phyloP scores from a whole-genome alignment of 2,888 invertebrate species.

The Nemoura dubitans region DNA sequence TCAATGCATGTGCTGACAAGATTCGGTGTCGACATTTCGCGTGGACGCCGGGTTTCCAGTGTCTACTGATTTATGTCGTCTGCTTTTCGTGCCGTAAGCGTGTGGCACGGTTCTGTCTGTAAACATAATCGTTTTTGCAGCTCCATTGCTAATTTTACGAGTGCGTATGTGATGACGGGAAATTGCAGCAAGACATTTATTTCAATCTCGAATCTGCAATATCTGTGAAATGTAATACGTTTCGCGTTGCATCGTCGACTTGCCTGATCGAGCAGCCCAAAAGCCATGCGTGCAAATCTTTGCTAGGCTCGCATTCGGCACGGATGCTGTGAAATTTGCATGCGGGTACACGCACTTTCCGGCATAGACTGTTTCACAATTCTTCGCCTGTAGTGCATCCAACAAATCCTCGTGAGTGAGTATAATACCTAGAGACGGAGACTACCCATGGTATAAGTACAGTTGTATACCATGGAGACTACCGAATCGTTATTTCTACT shows the following conservation, averaged over 20 bases:
- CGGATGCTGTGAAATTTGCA: background rate
- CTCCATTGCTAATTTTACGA: background rate
- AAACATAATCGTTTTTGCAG: background rate
- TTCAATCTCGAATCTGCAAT: background rate
- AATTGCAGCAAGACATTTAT: background rate
- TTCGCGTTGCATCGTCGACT: background rate
- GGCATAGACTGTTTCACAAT: background rate
- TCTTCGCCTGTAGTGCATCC: background rate
- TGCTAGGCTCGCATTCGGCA: background rate
- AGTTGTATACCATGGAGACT: too few species aligned
- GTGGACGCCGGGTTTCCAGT: background rate
- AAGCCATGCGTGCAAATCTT: background rate
- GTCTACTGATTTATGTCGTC: background rate
- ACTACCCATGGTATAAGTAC: too few species aligned
- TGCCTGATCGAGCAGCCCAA: background rate
- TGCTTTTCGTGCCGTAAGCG: background rate
- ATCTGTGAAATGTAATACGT: background rate
- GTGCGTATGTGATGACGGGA: conserved; percentile 2
- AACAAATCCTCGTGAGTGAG: background rate
- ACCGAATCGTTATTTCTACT: too few species aligned
- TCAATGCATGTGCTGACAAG: too few species aligned
- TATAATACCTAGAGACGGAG: background rate
- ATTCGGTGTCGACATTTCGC: background rate
- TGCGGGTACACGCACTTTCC: background rate
- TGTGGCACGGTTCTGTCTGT: background rate